Evolutionary conservation across 2,113 vertebrate genomes (phyloP).

Genomic region (Varanus salvator): DNA sequence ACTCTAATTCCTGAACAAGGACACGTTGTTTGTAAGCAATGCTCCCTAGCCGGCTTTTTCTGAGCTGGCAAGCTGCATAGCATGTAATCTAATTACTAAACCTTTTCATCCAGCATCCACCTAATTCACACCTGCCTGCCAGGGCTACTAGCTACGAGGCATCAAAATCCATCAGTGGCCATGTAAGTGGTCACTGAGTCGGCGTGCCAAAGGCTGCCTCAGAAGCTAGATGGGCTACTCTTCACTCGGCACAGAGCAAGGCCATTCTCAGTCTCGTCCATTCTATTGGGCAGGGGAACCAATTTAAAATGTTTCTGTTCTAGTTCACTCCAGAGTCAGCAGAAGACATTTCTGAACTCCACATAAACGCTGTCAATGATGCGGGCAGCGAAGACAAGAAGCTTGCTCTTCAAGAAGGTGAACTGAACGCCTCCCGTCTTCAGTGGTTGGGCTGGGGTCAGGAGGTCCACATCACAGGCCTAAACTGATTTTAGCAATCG

Average conservation of each 20-base stretch:
- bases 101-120: no score
- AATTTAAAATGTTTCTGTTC: neutral
- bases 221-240: neutral
- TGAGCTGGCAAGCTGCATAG: no score
- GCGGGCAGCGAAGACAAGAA: neutral
- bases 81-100: no score
- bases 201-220: no score
- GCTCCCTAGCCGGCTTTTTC: no score
- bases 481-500: neutral
- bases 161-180: no score
- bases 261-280: neutral
- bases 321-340: neutral
- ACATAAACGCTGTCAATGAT: conserved; percentile 3
- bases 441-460: neutral
- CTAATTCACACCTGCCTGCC: no score
- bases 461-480: neutral
- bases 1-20: no score
- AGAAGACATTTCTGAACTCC: neutral
- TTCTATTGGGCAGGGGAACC: neutral
- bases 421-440: neutral
- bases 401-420: neutral
- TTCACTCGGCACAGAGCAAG: neutral
- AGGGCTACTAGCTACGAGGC: no score
- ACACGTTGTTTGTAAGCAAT: no score
- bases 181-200: neutral